These are phyloP conservation scores for Neosalanx taihuensis DNA, from an alignment of 2,797 vertebrate genomes.

Conservation along the genomic window DNA sequence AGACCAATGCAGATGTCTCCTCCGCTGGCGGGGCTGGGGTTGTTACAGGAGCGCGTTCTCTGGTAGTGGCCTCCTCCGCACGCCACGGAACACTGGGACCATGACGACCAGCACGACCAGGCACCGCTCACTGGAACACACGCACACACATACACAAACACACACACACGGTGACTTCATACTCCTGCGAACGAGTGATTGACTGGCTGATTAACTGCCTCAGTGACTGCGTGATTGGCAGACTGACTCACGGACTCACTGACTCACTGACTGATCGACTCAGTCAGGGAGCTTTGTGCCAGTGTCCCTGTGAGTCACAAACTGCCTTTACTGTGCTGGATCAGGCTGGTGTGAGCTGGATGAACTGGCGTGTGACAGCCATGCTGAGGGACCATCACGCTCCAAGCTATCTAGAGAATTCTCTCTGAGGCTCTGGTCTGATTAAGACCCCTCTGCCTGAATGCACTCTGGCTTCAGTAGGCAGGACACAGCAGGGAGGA, in stretches of 20 bases:
- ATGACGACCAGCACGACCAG: constrained; percentile 97
- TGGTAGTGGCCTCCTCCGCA: constrained; percentile 97
- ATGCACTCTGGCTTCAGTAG: neutral
- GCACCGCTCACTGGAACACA: constrained; percentile 83
- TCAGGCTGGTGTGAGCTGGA: constrained; percentile 49
- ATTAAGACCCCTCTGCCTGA: neutral
- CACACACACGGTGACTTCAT: constrained; percentile 21
- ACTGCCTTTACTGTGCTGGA: constrained; percentile 61
- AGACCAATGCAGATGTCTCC: constrained; percentile 97
- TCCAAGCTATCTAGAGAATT: too few relatives aligned
- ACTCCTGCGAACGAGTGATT: neutral
- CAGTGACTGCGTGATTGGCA: constrained; percentile 23
- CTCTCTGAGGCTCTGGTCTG: neutral
- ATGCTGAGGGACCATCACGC: too few relatives aligned
- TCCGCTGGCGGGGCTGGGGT: constrained; percentile 78
- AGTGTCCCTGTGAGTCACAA: constrained; percentile 42
- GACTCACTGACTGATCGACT: constrained; percentile 36
- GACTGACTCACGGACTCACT: constrained; percentile 32
- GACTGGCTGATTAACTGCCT: constrained; percentile 18
- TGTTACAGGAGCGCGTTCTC: constrained; percentile 91
- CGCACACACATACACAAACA: constrained; percentile 38
- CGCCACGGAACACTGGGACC: constrained; percentile 93
- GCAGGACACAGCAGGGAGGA: neutral
- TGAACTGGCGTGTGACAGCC: constrained; percentile 17
- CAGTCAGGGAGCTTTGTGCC: constrained; percentile 21